Percentiles rank a stretch among this genome's conserved stretches.
Conservation (phyloP, 2,797 vertebrate species). For the Labroides dimidiatus region DNA sequence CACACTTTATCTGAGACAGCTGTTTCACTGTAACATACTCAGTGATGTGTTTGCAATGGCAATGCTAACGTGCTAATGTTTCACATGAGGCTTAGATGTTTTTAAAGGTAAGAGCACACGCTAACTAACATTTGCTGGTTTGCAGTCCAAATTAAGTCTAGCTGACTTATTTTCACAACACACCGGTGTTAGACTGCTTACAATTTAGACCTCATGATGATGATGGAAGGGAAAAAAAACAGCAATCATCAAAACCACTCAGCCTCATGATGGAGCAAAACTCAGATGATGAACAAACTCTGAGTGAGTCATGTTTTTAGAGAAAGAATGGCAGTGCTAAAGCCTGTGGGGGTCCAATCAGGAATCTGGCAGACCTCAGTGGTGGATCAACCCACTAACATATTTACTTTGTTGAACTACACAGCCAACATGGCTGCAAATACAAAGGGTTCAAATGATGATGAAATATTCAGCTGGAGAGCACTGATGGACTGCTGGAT, state of each 20-base stretch:
- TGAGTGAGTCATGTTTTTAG: neutral
- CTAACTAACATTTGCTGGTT: too few species aligned
- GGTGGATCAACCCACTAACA: neutral
- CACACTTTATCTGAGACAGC: conserved; percentile 24
- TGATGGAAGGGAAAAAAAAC: too few species aligned
- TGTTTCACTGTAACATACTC: neutral
- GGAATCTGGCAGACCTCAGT: neutral
- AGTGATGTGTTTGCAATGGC: neutral
- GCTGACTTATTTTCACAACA: too few species aligned
- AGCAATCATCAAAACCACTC: too few species aligned
- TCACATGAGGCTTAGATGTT: neutral
- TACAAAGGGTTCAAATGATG: conserved; percentile 5
- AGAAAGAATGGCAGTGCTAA: neutral
- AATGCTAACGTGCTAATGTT: neutral
- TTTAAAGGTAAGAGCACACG: too few species aligned
- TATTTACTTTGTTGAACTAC: neutral
- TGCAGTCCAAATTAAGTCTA: too few species aligned
- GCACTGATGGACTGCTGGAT: conserved; percentile 2
- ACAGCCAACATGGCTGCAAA: neutral
- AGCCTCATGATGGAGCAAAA: too few species aligned
- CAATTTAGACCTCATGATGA: too few species aligned
- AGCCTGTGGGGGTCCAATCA: too few species aligned
- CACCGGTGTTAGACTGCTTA: too few species aligned
- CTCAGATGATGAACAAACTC: neutral
- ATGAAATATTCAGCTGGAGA: conserved; percentile 25